Conservation (phyloP, 1,140 invertebrate species). For the Protaetia brevitarsis region DNA sequence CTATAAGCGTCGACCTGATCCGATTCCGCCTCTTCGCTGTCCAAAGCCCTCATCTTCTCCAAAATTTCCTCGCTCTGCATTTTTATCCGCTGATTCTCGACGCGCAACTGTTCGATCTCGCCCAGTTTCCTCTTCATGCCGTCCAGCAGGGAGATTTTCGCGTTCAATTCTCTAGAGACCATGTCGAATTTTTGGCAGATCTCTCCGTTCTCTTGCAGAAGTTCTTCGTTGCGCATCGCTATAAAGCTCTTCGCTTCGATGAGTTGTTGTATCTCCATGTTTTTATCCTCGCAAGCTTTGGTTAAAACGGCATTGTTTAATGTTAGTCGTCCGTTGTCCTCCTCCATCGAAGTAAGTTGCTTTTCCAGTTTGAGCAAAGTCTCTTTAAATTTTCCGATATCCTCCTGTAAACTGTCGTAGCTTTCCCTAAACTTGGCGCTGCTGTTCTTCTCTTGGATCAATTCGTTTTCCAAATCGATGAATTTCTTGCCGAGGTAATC, state of each 20-base stretch:
- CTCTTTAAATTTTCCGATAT: background rate
- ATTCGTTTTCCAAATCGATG: background rate
- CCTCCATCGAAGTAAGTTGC: background rate
- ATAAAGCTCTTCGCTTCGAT: background rate
- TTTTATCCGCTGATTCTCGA: background rate
- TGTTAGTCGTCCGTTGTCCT: background rate
- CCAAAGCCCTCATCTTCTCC: background rate
- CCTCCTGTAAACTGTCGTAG: background rate
- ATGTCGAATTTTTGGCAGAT: background rate
- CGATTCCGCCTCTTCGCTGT: background rate
- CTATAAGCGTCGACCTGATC: background rate
- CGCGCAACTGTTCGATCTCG: slow-evolving; percentile 1
- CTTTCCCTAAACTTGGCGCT: background rate
- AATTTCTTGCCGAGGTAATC: background rate
- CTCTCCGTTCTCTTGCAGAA: background rate
- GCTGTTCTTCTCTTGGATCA: background rate
- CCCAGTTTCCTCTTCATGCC: background rate
- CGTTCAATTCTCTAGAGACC: background rate
- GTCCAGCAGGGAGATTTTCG: background rate
- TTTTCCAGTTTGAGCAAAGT: background rate
- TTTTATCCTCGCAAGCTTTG: background rate
- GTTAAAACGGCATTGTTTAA: background rate
- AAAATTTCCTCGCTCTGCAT: background rate
- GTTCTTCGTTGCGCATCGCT: background rate
- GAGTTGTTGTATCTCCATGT: background rate